A percentile compares a stretch with the other conserved stretches of the same genome.
phyloP scores from a whole-genome alignment of 2,888 invertebrate species.

The Eilema griseolum region DNA sequence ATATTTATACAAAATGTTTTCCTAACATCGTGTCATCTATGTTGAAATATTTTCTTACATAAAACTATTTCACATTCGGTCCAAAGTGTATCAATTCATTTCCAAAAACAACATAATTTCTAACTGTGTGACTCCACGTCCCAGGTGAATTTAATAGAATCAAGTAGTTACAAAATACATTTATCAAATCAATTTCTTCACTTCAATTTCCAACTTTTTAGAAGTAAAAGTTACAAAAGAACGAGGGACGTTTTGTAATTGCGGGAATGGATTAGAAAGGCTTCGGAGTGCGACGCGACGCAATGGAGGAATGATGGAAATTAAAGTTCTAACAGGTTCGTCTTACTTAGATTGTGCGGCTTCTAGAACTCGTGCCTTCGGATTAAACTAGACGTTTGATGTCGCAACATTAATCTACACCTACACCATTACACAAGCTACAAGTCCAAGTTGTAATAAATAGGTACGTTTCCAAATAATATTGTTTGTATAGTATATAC shows the following conservation, averaged over 20 bases:
- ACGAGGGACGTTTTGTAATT: slow-evolving; percentile 52
- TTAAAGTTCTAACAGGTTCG: slow-evolving; percentile 74
- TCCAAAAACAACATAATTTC: not conserved
- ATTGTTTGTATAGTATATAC: not conserved
- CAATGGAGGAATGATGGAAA: slow-evolving; percentile 73
- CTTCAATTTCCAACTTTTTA: slow-evolving; percentile 67
- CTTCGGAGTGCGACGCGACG: slow-evolving; percentile 58
- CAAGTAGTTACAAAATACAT: slow-evolving; percentile 56
- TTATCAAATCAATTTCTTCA: slow-evolving; percentile 58
- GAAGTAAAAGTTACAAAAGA: slow-evolving; percentile 62
- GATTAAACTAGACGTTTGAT: slow-evolving; percentile 77
- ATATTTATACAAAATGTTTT: too few relatives aligned
- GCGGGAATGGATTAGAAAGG: slow-evolving; percentile 70
- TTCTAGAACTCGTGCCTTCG: slow-evolving; percentile 63
- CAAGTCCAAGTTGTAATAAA: not conserved
- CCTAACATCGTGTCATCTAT: too few relatives aligned
- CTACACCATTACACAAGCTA: not conserved
- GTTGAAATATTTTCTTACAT: not conserved
- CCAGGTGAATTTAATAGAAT: slow-evolving; percentile 32
- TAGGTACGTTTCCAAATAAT: not conserved
- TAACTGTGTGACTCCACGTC: slow-evolving; percentile 13
- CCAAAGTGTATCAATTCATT: not conserved
- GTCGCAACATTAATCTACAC: slow-evolving; percentile 69
- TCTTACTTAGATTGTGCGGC: slow-evolving; percentile 72
- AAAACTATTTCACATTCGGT: not conserved